Percentiles rank a stretch among this genome's conserved stretches.
These are phyloP conservation scores for Sigmodon hispidus DNA, from an alignment of 2,113 vertebrate species.

Conservation along the genomic window DNA sequence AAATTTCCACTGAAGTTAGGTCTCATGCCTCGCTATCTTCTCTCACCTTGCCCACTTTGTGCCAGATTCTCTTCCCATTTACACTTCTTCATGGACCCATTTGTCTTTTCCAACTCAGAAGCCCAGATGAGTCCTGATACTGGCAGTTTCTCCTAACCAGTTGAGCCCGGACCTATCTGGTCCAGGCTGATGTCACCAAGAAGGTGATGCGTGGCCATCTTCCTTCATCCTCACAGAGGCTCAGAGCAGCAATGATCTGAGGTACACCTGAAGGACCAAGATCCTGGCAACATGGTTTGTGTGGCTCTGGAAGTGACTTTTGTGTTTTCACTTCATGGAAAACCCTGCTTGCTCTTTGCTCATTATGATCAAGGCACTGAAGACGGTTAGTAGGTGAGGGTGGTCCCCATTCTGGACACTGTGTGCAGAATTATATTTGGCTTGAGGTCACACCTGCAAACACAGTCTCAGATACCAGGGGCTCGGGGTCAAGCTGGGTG, in stretches of 20 bases:
- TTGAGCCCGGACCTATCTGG: no score
- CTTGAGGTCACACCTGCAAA: no score
- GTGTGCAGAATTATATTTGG: not conserved
- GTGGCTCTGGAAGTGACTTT: accelerated
- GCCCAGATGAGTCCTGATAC: accelerated
- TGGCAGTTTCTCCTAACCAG: accelerated
- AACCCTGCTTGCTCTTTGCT: accelerated
- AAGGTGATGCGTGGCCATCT: not conserved
- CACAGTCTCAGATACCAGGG: accelerated
- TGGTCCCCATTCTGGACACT: accelerated
- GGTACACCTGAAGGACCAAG: not conserved
- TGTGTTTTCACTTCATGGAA: accelerated
- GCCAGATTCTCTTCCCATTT: no score
- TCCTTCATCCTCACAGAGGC: not conserved
- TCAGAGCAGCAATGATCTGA: not conserved
- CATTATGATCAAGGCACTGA: accelerated
- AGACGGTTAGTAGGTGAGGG: accelerated
- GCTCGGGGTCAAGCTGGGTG: accelerated
- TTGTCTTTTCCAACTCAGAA: not conserved
- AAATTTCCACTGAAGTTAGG: no score
- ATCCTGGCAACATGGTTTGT: accelerated
- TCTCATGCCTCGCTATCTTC: not conserved
- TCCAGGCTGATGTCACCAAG: not conserved
- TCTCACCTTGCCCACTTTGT: no score
- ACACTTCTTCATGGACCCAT: accelerated